Conservation (phyloP, 30 jellyfish, hydroid and myxozoan species). For the Hydra vulgaris region DNA sequence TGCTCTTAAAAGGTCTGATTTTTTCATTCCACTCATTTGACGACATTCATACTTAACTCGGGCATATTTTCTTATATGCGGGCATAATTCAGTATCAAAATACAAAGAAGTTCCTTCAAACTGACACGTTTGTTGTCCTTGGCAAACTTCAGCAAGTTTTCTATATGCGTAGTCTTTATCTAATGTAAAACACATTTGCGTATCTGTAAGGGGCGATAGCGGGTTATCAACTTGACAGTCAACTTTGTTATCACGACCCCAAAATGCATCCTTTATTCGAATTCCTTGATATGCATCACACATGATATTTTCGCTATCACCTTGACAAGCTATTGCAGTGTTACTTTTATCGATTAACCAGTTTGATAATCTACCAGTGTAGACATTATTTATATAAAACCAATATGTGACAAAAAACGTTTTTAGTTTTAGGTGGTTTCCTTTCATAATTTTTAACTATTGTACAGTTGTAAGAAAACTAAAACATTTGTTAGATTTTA, state of each 20-base stretch:
- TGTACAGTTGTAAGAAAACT: too few species aligned
- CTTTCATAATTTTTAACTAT: background rate
- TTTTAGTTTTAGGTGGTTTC: background rate
- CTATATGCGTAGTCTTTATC: conserved; percentile 55
- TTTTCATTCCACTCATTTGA: conserved; percentile 57
- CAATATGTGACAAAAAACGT: background rate
- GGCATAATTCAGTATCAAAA: conserved; percentile 87
- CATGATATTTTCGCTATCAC: conserved; percentile 52
- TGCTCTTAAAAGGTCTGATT: background rate
- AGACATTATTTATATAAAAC: background rate
- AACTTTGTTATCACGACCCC: conserved; percentile 89
- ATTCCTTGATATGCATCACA: conserved; percentile 88
- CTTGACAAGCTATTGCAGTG: conserved; percentile 74
- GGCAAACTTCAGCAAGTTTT: conserved; percentile 71
- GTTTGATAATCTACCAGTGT: conserved; percentile 28
- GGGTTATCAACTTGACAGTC: conserved; percentile 77
- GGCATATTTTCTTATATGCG: conserved; percentile 69
- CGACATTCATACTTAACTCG: conserved; percentile 81
- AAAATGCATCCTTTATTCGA: conserved; percentile 59
- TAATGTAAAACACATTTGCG: conserved; percentile 65
- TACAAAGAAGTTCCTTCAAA: conserved; percentile 46
- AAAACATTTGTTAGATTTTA: too few species aligned
- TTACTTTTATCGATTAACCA: conserved; percentile 52
- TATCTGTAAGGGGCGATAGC: conserved; percentile 37
- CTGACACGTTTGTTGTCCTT: conserved; percentile 51